Evolutionary conservation across 2,113 vertebrate genomes (phyloP).

Genomic region (Isichthys henryi): DNA sequence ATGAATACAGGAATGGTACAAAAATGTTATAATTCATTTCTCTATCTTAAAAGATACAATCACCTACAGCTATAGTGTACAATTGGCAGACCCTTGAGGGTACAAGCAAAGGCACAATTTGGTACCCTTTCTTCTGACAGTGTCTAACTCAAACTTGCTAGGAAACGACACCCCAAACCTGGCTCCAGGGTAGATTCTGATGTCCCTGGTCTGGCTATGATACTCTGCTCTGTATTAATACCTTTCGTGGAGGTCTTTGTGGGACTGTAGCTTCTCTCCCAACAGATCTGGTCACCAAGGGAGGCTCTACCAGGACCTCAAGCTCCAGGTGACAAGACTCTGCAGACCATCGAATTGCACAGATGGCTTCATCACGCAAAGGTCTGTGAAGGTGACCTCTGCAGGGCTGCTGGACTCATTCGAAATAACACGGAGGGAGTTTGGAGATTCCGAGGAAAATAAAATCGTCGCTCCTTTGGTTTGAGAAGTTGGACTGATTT

Average conservation of each 20-base stretch:
- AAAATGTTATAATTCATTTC: neutral
- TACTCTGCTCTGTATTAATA: neutral
- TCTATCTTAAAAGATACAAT: neutral
- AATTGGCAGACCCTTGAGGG: neutral
- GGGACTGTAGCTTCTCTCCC: neutral
- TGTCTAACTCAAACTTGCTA: neutral
- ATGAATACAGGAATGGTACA: neutral
- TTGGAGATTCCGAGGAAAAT: neutral
- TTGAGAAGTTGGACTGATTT: neutral
- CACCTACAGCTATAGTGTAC: neutral
- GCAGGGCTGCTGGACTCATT: neutral
- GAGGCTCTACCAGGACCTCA: neutral
- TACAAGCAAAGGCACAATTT: neutral
- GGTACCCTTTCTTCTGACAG: neutral
- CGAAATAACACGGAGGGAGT: neutral
- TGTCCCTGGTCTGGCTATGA: neutral
- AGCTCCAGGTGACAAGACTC: neutral
- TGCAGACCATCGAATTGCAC: neutral
- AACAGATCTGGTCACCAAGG: neutral
- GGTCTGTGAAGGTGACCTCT: neutral
- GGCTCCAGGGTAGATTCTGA: neutral
- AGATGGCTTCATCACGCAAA: neutral
- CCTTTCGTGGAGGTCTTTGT: neutral
- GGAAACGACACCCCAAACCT: neutral
- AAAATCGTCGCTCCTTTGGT: neutral